Percentiles rank a stretch among this genome's conserved stretches.
These are phyloP conservation scores for Setipinna tenuifilis DNA, from an alignment of 2,797 vertebrate species.

Conservation along the genomic window DNA sequence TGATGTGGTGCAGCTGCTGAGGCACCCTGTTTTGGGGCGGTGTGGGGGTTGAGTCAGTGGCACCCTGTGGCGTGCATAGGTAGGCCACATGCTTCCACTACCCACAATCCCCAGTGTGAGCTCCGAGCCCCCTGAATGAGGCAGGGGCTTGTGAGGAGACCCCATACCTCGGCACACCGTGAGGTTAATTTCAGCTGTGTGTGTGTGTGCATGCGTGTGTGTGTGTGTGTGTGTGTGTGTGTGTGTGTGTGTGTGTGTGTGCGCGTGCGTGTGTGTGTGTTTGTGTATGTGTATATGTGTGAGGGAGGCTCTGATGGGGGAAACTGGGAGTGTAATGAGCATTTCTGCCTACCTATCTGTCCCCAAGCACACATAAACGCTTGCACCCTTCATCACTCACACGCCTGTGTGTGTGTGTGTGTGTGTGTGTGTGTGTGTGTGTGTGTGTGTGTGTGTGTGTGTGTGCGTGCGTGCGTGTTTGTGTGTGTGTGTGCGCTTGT, in stretches of 20 bases:
- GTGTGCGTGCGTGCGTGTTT: neutral
- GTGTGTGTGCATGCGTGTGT: neutral
- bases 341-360: neutral
- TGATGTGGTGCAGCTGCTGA: neutral
- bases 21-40: neutral
- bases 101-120: neutral
- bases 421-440: conserved; percentile 33
- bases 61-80: conserved; percentile 5
- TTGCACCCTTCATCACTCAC: neutral
- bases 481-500: conserved; percentile 22
- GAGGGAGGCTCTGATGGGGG: neutral
- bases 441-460: conserved; percentile 3
- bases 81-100: conserved; percentile 8
- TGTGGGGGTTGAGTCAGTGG: neutral
- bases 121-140: neutral
- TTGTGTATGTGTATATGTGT: neutral
- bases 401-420: conserved; percentile 1
- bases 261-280: neutral
- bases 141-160: neutral
- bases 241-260: too few species aligned
- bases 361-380: conserved; percentile 3
- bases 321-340: neutral
- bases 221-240: neutral
- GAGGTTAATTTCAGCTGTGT: neutral
- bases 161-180: neutral